Evolutionary conservation across 2,888 invertebrate species (phyloP).

Genomic region (Tanypteryx hageni): DNA sequence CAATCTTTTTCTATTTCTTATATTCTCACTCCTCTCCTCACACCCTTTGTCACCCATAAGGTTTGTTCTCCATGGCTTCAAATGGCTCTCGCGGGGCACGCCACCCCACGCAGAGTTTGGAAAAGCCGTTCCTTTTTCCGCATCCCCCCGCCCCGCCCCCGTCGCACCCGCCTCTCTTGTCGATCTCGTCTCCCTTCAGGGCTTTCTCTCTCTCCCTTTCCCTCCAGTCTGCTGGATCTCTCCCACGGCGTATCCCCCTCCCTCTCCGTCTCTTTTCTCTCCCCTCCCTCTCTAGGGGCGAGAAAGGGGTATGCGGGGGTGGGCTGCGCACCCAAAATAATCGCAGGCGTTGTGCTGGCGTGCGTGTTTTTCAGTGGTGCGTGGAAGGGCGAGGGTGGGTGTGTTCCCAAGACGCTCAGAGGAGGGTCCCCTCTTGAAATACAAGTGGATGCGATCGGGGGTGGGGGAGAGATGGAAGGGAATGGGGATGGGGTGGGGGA

Average conservation of each 20-base stretch:
- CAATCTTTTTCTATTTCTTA: too few species aligned
- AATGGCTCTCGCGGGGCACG: not conserved
- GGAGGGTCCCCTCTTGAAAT: not conserved
- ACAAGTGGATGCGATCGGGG: not conserved
- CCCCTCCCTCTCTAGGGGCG: not conserved
- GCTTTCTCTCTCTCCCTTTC: not conserved
- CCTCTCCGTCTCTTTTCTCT: not conserved
- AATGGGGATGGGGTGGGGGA: not conserved
- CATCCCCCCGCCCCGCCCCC: not conserved
- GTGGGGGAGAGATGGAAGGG: not conserved
- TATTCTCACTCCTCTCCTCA: too few species aligned
- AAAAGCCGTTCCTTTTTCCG: not conserved
- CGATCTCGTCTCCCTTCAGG: not conserved
- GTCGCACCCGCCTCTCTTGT: conserved; percentile 1
- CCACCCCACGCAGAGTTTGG: not conserved
- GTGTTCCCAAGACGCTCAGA: not conserved
- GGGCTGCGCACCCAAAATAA: not conserved
- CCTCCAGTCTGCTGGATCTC: conserved; percentile 6
- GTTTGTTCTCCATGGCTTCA: too few species aligned
- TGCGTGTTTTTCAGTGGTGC: conserved; percentile 27
- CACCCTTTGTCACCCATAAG: too few species aligned
- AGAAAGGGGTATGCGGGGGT: not conserved
- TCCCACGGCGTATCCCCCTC: conserved; percentile 21
- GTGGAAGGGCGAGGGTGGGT: conserved; percentile 11
- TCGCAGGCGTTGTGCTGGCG: not conserved